phyloP scores from a whole-genome alignment of 2,113 vertebrate genomes.

The Notechis scutatus region DNA sequence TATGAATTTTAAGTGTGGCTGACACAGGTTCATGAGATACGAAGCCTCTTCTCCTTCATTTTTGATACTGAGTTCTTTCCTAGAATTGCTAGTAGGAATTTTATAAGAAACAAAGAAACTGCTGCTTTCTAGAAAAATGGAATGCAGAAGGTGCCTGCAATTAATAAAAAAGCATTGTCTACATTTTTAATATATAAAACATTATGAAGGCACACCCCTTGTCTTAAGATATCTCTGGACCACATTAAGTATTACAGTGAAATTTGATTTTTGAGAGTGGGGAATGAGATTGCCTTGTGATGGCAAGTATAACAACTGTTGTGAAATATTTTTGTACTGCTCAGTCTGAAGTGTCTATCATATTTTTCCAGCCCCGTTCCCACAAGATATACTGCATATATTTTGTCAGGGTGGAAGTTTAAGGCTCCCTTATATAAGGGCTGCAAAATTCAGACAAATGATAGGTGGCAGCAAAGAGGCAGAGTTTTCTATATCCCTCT shows the following conservation, averaged over 20 bases:
- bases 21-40: neutral
- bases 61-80: neutral
- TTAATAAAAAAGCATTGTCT: neutral
- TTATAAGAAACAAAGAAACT: constrained; percentile 26
- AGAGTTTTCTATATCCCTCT: neutral
- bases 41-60: neutral
- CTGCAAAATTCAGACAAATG: neutral
- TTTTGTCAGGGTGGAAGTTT: neutral
- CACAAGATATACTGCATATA: neutral
- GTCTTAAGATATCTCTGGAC: neutral
- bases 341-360: neutral
- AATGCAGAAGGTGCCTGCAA: constrained; percentile 19
- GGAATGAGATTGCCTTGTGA: neutral
- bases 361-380: neutral
- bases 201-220: neutral
- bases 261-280: no score
- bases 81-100: neutral
- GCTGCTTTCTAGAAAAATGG: constrained; percentile 22
- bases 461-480: neutral
- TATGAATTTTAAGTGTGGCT: neutral
- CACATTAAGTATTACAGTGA: no score
- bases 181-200: neutral
- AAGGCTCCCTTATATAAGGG: neutral
- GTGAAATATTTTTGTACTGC: neutral
- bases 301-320: neutral